phyloP scores from a whole-genome alignment of 2,797 vertebrate species.

The Tragopan temminckii region DNA sequence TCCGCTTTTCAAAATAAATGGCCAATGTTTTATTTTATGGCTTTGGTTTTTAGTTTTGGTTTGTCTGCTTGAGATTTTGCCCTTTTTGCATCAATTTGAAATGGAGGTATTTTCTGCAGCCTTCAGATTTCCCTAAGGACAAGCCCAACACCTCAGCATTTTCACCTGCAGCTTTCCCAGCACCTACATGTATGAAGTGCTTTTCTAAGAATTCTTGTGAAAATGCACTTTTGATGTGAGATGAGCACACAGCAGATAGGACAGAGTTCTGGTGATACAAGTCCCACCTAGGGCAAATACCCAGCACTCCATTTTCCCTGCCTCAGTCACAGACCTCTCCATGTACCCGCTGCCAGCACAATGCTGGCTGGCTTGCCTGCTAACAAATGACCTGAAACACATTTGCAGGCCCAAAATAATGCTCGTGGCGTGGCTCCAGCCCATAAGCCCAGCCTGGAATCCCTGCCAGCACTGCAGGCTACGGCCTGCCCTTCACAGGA shows the following conservation, averaged over 20 bases:
- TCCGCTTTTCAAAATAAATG: neutral
- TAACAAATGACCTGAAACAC: neutral
- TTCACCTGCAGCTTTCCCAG: neutral
- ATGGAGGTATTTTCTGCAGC: neutral
- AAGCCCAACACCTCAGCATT: neutral
- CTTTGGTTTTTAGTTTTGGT: neutral
- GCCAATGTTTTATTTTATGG: fast-evolving
- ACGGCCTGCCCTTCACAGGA: neutral
- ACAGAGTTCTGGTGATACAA: neutral
- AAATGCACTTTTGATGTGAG: neutral
- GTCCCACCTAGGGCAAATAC: neutral
- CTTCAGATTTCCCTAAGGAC: neutral
- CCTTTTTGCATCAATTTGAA: neutral
- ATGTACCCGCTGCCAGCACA: fast-evolving
- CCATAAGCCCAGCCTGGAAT: neutral
- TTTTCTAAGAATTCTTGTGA: neutral
- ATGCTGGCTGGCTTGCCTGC: neutral
- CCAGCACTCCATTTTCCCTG: neutral
- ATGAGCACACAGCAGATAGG: neutral
- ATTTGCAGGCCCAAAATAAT: neutral
- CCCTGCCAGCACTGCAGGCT: neutral
- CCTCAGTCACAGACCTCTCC: fast-evolving
- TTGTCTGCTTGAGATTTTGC: neutral
- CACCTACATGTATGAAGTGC: fast-evolving
- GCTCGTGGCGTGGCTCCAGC: neutral